These are phyloP conservation scores for Kryphioiulus occultus DNA, from an alignment of 2,888 invertebrate species.

Conservation along the genomic window DNA sequence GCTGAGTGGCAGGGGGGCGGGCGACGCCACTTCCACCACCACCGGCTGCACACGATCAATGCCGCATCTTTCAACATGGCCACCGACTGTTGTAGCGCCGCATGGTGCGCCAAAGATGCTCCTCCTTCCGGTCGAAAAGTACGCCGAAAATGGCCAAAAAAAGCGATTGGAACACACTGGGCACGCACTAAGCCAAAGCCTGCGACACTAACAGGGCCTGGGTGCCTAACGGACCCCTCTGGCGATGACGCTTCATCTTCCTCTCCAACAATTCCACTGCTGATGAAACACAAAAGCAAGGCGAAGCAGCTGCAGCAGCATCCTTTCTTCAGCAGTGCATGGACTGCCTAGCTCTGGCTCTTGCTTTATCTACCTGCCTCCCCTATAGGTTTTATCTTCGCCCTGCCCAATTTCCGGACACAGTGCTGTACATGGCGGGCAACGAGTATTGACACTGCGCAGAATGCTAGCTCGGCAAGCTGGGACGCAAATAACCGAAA, in stretches of 20 bases:
- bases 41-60: conserved; percentile 18
- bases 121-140: not conserved
- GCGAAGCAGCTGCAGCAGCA: not conserved
- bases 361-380: not conserved
- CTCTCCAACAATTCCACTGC: conserved; percentile 30
- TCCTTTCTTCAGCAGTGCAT: not conserved
- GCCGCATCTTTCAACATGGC: conserved; percentile 31
- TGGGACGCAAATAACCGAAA: not conserved
- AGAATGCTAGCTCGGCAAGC: not conserved
- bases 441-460: not conserved
- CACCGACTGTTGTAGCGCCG: not conserved
- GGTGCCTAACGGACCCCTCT: not conserved
- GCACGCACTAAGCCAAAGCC: not conserved
- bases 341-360: not conserved
- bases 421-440: not conserved
- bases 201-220: no score
- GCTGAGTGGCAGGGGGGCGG: not conserved
- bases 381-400: conserved; percentile 15
- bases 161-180: no score
- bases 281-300: not conserved
- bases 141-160: not conserved
- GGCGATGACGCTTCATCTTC: not conserved
- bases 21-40: conserved; percentile 11
- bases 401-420: not conserved
- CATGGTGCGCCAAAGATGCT: not conserved